phyloP scores from a whole-genome alignment of 2,113 vertebrate species.

The Odontophorus gujanensis region DNA sequence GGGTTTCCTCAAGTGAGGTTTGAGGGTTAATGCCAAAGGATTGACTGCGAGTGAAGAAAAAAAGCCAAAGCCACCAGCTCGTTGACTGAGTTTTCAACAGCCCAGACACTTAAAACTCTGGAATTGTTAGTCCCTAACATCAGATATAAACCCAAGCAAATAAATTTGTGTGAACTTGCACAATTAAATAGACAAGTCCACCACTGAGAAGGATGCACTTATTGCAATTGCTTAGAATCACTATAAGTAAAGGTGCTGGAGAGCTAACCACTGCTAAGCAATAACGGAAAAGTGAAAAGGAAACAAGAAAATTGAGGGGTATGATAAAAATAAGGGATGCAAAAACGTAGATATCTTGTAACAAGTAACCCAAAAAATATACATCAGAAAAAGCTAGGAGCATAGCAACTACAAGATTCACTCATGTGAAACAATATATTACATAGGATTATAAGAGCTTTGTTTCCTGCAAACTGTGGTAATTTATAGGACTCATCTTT shows the following conservation, averaged over 20 bases:
- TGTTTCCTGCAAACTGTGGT: neutral
- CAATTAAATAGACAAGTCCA: conserved; percentile 9
- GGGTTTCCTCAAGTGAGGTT: neutral
- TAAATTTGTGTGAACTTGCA: conserved; percentile 42
- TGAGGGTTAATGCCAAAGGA: conserved; percentile 31
- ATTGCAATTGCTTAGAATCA: neutral
- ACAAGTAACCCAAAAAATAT: neutral
- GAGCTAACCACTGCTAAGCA: neutral
- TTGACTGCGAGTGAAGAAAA: conserved; percentile 20
- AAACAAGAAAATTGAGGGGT: conserved; percentile 3
- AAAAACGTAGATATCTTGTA: neutral
- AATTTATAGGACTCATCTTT: conserved; percentile 40
- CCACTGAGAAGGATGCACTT: conserved; percentile 18
- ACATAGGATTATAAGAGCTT: neutral
- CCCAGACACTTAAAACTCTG: conserved; percentile 46
- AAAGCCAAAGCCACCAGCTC: conserved; percentile 14
- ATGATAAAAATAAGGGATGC: neutral
- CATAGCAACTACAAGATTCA: neutral
- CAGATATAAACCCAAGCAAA: conserved; percentile 61
- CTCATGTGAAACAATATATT: neutral
- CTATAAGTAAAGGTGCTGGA: conserved; percentile 16
- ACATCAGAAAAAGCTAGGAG: neutral
- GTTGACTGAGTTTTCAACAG: conserved; percentile 53
- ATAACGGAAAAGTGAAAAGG: neutral
- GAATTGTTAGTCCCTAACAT: conserved; percentile 52